Evolutionary conservation across 2,888 invertebrate genomes (phyloP), one percentile per base, ranked within the genome.

Genomic region (Itoplectis maculator): DNA sequence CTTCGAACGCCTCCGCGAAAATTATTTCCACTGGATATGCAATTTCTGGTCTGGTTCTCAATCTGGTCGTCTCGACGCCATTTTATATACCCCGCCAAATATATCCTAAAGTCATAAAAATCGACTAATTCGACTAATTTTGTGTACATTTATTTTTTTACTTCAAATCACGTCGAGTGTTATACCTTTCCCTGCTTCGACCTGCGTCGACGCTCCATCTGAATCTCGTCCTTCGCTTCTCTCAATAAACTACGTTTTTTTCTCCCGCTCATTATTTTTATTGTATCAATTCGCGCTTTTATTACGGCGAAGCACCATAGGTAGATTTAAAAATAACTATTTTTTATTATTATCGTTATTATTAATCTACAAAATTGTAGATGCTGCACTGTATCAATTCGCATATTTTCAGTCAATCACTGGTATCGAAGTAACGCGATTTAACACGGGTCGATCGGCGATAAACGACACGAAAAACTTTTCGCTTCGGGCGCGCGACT

Each of bases 221-320:
- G 89, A 65, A 92, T 87, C 84, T 92, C 92, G 86, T 92, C 92
- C 87, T 92, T 91, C 79, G 92, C 92, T 79, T 88, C 87, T 77
- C 87, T 88, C 81, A 92, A 83, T 45, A 91, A 88, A 85, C 87
- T 90, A 3, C 88, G 84, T 70, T 85, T 89, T 77, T 85, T 89
- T 74, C 86, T 86, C 84, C 85, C 87, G 79, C 87, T 89, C 88
- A 88, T 88, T 45, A 8, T 13, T 15, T 6, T 37, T 42, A 76
- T 68, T 73, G 29, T 40, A 59, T 54, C 35, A 3, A 29, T 5
- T 29, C 29, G 5, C 29, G 29, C 5, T 29, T 29, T 29, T 29
- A 29, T 29, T 29, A 29, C 29, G 29, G 2, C 29, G 29, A 29
- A 29, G 5, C 5, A 29, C 29, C 29, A 29, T 5, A 29, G 5